Conservation (phyloP, 2,113 vertebrate genomes). For the Meles meles region DNA sequence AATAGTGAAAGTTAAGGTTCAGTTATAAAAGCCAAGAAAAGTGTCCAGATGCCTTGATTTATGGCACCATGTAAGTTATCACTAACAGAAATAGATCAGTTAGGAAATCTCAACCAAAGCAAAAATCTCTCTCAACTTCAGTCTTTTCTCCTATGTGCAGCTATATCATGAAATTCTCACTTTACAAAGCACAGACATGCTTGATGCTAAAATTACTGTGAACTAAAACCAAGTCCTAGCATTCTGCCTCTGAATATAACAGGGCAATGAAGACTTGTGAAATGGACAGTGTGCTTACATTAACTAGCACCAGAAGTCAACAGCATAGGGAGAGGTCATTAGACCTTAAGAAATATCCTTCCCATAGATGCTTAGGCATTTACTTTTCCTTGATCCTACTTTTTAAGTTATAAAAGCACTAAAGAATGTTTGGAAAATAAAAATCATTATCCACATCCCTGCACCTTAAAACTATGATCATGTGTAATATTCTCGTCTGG, state of each 20-base stretch:
- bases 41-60: not conserved
- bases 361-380: not conserved
- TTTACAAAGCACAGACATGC: not conserved
- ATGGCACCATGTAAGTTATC: not conserved
- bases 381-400: not conserved
- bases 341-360: not conserved
- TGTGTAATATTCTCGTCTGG: not conserved
- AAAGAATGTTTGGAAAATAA: constrained; percentile 7
- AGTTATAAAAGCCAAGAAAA: not conserved
- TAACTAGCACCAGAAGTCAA: not conserved
- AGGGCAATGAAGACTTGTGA: not conserved
- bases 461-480: not conserved
- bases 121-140: constrained; percentile 1
- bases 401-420: not conserved
- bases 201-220: not conserved
- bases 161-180: not conserved
- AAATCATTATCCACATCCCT: not conserved
- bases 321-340: not conserved
- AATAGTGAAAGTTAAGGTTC: not conserved
- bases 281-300: not conserved
- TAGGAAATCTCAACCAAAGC: not conserved
- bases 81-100: not conserved
- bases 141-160: not conserved
- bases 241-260: not conserved
- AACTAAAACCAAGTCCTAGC: not conserved